Conservation (phyloP, 2,888 invertebrate species). For the Diloba caeruleocephala region DNA sequence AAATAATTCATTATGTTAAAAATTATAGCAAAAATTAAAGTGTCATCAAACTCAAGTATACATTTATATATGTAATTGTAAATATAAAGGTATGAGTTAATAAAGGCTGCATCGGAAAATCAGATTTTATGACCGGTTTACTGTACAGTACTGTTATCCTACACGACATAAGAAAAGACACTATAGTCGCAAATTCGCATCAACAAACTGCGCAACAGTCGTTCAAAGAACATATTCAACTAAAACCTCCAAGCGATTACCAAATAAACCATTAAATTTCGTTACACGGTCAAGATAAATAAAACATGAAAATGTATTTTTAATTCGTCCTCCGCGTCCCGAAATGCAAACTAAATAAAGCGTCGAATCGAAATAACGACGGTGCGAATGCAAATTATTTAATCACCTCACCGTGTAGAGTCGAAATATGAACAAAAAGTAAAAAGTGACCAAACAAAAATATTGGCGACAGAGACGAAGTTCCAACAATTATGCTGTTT, state of each 20-base stretch:
- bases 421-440: constrained; percentile 56
- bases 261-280: constrained; percentile 16
- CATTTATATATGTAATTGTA: no score
- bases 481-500: constrained; percentile 57
- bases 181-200: no score
- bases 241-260: constrained; percentile 11
- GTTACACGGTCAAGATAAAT: constrained; percentile 24
- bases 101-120: no score
- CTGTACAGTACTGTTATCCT: no score
- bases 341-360: constrained; percentile 50
- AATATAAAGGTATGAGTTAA: no score
- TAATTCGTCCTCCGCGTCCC: constrained; percentile 33
- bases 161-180: no score
- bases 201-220: no score
- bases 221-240: neutral
- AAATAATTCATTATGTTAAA: no score
- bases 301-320: constrained; percentile 38
- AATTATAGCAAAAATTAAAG: no score
- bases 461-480: constrained; percentile 42
- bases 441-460: constrained; percentile 59
- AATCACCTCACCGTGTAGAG: constrained; percentile 60
- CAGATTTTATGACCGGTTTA: no score
- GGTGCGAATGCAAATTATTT: constrained; percentile 65
- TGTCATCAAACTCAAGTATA: no score
- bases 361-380: constrained; percentile 56